These are phyloP conservation scores for Hippocampus zosterae DNA, from an alignment of 2,113 vertebrate species.

Conservation along the genomic window DNA sequence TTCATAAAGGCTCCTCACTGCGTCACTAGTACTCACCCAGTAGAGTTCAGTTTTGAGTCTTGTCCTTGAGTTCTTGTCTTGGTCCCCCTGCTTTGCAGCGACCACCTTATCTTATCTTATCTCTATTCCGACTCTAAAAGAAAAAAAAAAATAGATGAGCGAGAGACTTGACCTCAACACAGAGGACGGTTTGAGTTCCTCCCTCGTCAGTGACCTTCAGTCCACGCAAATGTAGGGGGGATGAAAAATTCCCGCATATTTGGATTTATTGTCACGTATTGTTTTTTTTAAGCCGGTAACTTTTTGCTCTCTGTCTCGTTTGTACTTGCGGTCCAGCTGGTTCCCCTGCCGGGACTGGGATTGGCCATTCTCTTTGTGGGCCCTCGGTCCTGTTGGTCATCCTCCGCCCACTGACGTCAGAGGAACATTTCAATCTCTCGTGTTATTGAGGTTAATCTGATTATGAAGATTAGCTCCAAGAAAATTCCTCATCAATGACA, in stretches of 20 bases:
- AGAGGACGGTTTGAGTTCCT: not conserved
- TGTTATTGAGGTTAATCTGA: constrained; percentile 62
- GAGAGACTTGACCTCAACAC: not conserved
- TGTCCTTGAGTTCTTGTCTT: too few species aligned
- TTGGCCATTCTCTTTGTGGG: not conserved
- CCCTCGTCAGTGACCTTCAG: not conserved
- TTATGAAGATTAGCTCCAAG: constrained; percentile 63
- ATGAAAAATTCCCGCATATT: not conserved
- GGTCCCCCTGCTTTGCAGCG: not conserved
- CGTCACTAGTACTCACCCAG: not conserved
- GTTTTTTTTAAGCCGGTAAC: not conserved
- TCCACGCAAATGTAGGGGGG: not conserved
- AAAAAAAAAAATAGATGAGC: too few species aligned
- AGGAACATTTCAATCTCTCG: constrained; percentile 48
- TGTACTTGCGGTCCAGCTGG: not conserved
- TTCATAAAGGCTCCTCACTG: not conserved
- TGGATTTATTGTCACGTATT: not conserved
- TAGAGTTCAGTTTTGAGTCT: not conserved
- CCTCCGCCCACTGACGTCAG: constrained; percentile 37
- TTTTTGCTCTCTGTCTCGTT: not conserved
- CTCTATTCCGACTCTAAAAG: not conserved
- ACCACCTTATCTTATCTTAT: not conserved
- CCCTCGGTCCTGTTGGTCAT: constrained; percentile 20
- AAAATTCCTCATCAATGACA: constrained; percentile 47
- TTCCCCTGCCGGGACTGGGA: constrained; percentile 18